A percentile compares a stretch with the other conserved stretches of the same genome.
Conservation (phyloP, 2,797 vertebrate genomes). For the Protonibea diacanthus region DNA sequence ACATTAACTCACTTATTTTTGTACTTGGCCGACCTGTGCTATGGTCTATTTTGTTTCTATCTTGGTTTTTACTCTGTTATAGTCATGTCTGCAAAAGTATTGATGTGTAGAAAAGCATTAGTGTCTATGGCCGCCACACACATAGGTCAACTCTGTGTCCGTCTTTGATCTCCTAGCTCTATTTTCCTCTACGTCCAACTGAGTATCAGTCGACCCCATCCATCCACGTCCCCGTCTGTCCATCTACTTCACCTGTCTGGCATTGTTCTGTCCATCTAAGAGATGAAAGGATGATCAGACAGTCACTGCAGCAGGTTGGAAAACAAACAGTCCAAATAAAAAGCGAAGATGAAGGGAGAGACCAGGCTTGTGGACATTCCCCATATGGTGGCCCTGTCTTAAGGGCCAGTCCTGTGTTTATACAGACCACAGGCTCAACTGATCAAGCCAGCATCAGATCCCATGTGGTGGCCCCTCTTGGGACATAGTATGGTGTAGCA, state of each 20-base stretch:
- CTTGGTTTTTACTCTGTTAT: background rate
- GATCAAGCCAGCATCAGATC: constrained; percentile 67
- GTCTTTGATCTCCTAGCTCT: constrained; percentile 61
- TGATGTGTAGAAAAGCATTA: constrained; percentile 13
- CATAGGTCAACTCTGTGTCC: constrained; percentile 17
- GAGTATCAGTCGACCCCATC: constrained; percentile 51
- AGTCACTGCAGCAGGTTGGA: constrained; percentile 80
- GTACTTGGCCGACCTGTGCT: background rate
- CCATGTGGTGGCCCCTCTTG: constrained; percentile 59
- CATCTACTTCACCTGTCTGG: constrained; percentile 77
- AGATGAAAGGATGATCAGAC: constrained; percentile 80
- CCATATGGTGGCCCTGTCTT: constrained; percentile 79
- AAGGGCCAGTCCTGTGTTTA: constrained; percentile 73
- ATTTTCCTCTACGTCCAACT: constrained; percentile 41
- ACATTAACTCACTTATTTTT: background rate
- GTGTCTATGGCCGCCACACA: constrained; percentile 35
- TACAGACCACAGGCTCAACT: constrained; percentile 74
- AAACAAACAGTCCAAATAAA: constrained; percentile 81
- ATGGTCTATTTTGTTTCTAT: background rate
- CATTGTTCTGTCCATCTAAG: constrained; percentile 56
- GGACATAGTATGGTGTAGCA: constrained; percentile 48
- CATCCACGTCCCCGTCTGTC: constrained; percentile 20
- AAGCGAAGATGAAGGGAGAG: constrained; percentile 72
- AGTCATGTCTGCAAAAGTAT: constrained; percentile 1
- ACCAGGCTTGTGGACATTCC: constrained; percentile 74